Base-by-base conservation (phyloP, 2,113 vertebrate genomes). In the Phaethon lepturus region DNA sequence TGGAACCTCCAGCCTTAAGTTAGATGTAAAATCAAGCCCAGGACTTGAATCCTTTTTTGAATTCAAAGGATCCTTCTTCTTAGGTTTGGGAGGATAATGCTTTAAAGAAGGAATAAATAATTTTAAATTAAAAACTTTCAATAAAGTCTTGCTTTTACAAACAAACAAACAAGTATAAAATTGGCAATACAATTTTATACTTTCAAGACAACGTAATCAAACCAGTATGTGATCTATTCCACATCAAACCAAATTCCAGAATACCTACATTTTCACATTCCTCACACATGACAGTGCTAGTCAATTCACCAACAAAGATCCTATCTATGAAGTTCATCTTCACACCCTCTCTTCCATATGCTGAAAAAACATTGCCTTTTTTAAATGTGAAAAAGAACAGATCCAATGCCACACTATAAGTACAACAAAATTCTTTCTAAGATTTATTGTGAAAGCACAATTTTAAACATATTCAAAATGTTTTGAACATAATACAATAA, bases 211-310 rank as follows among this genome's bases (percentile, higher is more conserved):
- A 95, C 0, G 40, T 86, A 80, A 96, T 95, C 93, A 93, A 96
- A 94, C 87, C 86, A 87, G 63, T 90, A 97, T 94, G 66, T 83
- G 90, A 97, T 96, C 73, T 95, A 97, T 97, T 97, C 90, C 74
- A 94, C 79, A 95, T 84, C 88, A 93, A 97, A 96, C 67, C 93
- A 94, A 98, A 96, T 97, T 98, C 83, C 92, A 97, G 93, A 96
- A 97, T 95, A 99, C 99, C 98, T 99, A 99, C 99, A 96, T 99
- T 99, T 97, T 99, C 99, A 98, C 99, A 99, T 97, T 99, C 99
- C 97, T 99, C 99, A 98, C 99, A 99, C 99, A 99, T 99, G 93
- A 99, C 99, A 72, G 99, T 99, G 98, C 99, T 99, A 94, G 99
- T 99, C 95, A 99, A 98, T 98, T 99, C 99, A 97, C 99, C 99